phyloP scores from a whole-genome alignment of 2,888 invertebrate genomes.

The Cosmopolites sordidus region DNA sequence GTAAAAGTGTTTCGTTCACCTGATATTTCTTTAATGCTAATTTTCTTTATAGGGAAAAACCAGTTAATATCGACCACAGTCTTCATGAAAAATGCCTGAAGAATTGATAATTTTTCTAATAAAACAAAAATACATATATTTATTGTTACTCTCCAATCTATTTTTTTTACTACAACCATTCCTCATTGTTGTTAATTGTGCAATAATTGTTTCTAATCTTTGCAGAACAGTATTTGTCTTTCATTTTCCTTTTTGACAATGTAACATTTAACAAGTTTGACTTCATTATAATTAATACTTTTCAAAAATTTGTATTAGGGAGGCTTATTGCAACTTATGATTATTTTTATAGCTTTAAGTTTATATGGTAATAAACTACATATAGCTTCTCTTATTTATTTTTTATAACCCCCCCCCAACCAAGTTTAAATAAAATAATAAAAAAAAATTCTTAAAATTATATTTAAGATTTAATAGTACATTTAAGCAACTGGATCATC shows the following conservation, averaged over 20 bases:
- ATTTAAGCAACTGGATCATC: conserved; percentile 76
- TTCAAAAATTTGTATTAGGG: conserved; percentile 1
- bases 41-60: conserved; percentile 12
- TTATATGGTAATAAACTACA: conserved; percentile 14
- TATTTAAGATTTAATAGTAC: not conserved
- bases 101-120: conserved; percentile 8
- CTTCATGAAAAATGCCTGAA: not conserved
- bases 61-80: conserved; percentile 10
- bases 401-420: too few relatives aligned
- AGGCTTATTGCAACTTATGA: conserved; percentile 7
- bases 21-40: conserved; percentile 5
- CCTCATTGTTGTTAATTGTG: conserved; percentile 15
- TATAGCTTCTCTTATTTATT: not conserved
- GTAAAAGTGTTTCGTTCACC: not conserved
- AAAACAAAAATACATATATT: conserved; percentile 7
- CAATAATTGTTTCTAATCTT: conserved; percentile 11
- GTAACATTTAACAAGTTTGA: conserved; percentile 7
- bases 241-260: not conserved
- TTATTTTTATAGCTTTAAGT: conserved; percentile 17
- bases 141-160: conserved; percentile 11
- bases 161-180: conserved; percentile 21
- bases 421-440: not conserved
- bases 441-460: not conserved
- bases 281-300: conserved; percentile 2
- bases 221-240: conserved; percentile 9